Conservation (phyloP, 2,113 vertebrate species). For the Amphilophus citrinellus region DNA sequence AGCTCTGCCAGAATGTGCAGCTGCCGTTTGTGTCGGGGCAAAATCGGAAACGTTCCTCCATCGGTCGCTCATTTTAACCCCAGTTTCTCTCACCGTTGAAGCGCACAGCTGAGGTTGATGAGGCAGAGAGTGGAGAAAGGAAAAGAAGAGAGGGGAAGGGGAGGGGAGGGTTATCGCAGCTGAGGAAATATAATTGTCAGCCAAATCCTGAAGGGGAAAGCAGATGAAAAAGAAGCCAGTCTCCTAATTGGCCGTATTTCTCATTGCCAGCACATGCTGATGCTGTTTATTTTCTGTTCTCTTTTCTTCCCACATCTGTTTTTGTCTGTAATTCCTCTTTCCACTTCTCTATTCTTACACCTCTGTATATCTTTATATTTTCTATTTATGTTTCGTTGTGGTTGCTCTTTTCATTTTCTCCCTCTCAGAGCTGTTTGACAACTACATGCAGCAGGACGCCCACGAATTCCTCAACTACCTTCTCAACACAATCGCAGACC, state of each 20-base stretch:
- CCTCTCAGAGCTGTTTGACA: conserved; percentile 94
- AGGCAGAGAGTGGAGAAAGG: neutral
- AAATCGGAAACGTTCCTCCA: neutral
- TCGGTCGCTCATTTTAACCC: neutral
- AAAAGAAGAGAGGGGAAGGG: neutral
- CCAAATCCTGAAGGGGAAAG: conserved; percentile 25
- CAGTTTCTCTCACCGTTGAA: neutral
- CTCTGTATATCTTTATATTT: neutral
- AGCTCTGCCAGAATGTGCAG: neutral
- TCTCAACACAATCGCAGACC: conserved; percentile 96
- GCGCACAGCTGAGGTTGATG: conserved; percentile 18
- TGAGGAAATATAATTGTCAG: conserved; percentile 40
- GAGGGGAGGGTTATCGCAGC: conserved; percentile 30
- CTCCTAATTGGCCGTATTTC: neutral
- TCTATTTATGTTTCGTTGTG: neutral
- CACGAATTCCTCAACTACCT: conserved; percentile 98
- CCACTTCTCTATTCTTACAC: neutral
- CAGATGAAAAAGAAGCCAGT: neutral
- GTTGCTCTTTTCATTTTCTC: neutral
- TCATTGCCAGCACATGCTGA: neutral
- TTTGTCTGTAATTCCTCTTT: neutral
- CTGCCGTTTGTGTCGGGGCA: conserved; percentile 4
- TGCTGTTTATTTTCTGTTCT: conserved; percentile 16
- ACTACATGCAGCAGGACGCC: conserved; percentile 99
- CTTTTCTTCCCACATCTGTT: neutral